Evolutionary conservation across 1,140 invertebrate species (phyloP).

Genomic region (Gryllus bimaculatus): DNA sequence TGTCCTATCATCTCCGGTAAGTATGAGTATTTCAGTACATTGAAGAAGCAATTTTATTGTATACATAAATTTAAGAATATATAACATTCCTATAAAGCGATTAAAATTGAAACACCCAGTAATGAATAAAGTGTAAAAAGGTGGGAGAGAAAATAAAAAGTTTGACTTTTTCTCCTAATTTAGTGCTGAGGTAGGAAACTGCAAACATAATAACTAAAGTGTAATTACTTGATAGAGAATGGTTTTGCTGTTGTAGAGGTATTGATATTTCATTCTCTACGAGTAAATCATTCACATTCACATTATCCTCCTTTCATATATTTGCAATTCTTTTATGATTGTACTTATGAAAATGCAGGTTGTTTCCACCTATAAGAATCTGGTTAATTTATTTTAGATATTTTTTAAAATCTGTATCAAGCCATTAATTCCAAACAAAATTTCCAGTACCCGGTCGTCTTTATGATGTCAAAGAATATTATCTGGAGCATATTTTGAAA

Average conservation of each 20-base stretch:
- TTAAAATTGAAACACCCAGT: conserved; percentile 10
- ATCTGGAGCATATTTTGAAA: conserved; percentile 73
- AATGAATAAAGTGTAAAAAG: neutral
- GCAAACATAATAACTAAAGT: too few species aligned
- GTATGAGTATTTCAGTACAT: neutral
- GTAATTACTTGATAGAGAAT: too few species aligned
- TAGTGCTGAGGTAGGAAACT: too few species aligned
- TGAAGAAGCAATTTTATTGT: neutral
- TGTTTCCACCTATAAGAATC: too few species aligned
- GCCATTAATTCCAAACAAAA: neutral
- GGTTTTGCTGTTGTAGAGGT: too few species aligned
- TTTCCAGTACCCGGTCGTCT: conserved; percentile 59
- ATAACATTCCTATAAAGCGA: neutral
- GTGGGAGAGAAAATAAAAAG: too few species aligned
- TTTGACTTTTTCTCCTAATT: too few species aligned
- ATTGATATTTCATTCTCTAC: too few species aligned
- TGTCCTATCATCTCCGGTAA: conserved; percentile 55
- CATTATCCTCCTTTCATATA: too few species aligned
- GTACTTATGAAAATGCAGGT: too few species aligned
- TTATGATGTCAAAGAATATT: conserved; percentile 69
- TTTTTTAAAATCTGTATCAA: neutral
- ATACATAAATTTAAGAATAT: neutral
- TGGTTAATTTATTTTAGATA: neutral
- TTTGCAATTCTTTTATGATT: too few species aligned
- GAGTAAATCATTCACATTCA: too few species aligned